phyloP scores from a whole-genome alignment of 2,888 invertebrate species.

The Julus scandinavius region DNA sequence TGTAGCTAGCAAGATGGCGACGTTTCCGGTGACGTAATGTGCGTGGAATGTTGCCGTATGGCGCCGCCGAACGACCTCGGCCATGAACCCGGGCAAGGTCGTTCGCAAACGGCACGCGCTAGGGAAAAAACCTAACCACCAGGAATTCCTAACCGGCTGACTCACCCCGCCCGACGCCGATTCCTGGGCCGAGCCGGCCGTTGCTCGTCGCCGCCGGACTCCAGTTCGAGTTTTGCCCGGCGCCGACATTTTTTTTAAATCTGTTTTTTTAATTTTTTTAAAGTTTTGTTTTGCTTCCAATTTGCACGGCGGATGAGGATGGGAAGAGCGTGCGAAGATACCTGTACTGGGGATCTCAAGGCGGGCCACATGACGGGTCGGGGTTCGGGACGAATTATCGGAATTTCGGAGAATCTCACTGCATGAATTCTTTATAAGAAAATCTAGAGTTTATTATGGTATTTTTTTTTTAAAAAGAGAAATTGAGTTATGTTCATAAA shows the following conservation, averaged over 20 bases:
- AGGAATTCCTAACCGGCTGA: conserved; percentile 1
- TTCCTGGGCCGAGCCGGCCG: too few relatives aligned
- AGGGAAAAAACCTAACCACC: background rate
- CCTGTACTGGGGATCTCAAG: background rate
- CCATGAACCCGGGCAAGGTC: conserved; percentile 2
- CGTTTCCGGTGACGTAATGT: too few relatives aligned
- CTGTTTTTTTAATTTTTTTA: background rate
- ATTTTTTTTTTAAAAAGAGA: too few relatives aligned
- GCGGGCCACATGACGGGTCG: background rate
- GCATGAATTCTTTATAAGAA: too few relatives aligned
- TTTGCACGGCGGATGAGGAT: background rate
- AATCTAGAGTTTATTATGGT: too few relatives aligned
- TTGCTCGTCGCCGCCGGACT: too few relatives aligned
- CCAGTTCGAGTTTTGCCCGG: background rate
- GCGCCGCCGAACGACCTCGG: conserved; percentile 2
- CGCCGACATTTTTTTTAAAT: background rate
- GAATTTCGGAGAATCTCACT: too few relatives aligned
- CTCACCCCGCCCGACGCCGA: background rate
- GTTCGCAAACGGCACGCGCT: background rate
- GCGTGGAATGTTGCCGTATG: background rate
- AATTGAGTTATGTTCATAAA: too few relatives aligned
- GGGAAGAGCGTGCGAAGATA: background rate
- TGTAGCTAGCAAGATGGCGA: too few relatives aligned
- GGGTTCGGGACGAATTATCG: background rate
- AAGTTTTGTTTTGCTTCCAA: background rate